phyloP scores from a whole-genome alignment of 1,140 invertebrate species.

The Latrodectus geometricus region DNA sequence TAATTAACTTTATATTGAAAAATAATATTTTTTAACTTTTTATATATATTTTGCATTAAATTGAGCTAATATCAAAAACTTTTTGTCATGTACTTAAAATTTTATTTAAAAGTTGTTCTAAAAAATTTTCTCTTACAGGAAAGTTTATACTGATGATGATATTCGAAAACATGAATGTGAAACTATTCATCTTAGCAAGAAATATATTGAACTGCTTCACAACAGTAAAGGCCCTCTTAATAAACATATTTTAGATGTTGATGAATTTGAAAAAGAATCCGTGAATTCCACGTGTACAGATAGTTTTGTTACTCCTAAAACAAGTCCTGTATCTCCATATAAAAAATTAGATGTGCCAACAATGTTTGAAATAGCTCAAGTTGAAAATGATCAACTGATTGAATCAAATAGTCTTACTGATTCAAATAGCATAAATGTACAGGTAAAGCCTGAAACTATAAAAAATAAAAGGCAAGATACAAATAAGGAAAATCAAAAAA shows the following conservation, averaged over 20 bases:
- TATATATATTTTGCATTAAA: background rate
- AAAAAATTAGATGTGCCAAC: conserved; percentile 28
- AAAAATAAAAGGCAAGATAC: background rate
- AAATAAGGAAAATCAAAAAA: background rate
- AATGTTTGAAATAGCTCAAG: conserved; percentile 27
- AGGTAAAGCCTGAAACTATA: background rate
- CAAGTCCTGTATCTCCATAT: conserved; percentile 61
- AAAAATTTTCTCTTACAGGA: conserved; percentile 38
- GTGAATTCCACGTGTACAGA: conserved; percentile 42
- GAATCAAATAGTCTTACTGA: background rate
- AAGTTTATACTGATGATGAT: conserved; percentile 62
- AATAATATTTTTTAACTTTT: background rate
- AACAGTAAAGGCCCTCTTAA: conserved; percentile 30
- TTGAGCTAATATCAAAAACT: background rate
- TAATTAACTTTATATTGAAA: too few relatives aligned
- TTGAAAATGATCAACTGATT: background rate
- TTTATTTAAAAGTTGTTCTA: background rate
- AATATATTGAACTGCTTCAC: conserved; percentile 28
- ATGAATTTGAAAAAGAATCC: conserved; percentile 57
- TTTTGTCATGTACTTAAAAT: background rate
- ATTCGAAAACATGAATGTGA: conserved; percentile 62
- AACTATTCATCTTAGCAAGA: conserved; percentile 54
- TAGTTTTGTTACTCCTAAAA: conserved; percentile 60
- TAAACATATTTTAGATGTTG: conserved; percentile 53
- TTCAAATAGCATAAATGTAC: background rate